Evolutionary conservation across 2,888 invertebrate genomes (phyloP), one percentile per base, ranked within the genome.

Genomic region (Xanthorhoe designata): DNA sequence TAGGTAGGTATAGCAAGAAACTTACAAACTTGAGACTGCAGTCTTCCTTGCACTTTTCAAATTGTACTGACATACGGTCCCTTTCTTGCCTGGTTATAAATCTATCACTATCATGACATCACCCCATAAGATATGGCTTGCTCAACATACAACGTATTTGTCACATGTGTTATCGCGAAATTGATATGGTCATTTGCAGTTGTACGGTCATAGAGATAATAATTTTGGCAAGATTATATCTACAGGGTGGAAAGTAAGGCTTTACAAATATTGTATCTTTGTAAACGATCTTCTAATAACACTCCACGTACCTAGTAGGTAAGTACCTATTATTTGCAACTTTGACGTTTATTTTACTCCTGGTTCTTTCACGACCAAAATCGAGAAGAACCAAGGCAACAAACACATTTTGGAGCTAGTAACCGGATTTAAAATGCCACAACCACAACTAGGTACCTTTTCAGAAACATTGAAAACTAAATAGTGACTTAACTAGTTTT

Each of bases 71-170:
- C 74, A 64, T 61, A n/a, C n/a, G 64, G 63, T 54, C 47, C 42
- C 45, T 51, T 42, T 54, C 55, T 61, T 62, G 66, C 68, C 73
- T 70, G 76, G 81, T 82, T 89, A 86, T 89, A 89, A 89, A 87
- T 84, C 83, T 83, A 71, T 63, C 67, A 66, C 38, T 51, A 59
- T 51, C 58, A 19, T 57, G 57, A 77, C 78, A 82, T 84, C 81
- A 70, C 49, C 69, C 69, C 66, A 74, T 78, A 76, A 76, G 56
- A 64, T 24, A 73, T 69, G 79, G 79, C 77, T 73, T 73, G 80
- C 69, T 60, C 75, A 69, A 75, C 76, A 58, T 68, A 54, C 17
- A 19, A 45, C n/a, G 45, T 15, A 69, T 69, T 71, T 68, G 55
- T n/a, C 68, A n/a, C n/a, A 72, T 51, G 57, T 64, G 56, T 72